Percentiles rank a stretch among this genome's conserved stretches.
These are phyloP conservation scores for Apostichopus californicus DNA, from an alignment of 35 echinoderm and acorn worm genomes.

Conservation along the genomic window DNA sequence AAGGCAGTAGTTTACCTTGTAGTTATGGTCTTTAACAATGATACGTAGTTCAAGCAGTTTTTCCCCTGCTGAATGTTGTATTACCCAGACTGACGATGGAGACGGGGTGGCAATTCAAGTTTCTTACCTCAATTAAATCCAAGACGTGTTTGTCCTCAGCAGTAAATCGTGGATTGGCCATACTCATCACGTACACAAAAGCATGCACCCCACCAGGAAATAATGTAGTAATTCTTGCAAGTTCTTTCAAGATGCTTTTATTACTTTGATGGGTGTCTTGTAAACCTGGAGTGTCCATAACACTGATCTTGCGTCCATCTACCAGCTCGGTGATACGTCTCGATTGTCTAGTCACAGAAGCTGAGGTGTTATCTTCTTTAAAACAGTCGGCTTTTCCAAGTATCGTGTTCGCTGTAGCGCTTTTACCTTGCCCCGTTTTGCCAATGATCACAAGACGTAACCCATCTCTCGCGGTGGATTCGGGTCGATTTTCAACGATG, in stretches of 20 bases:
- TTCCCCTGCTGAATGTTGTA: too few species aligned
- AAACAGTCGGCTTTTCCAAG: neutral
- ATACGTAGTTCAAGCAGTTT: too few species aligned
- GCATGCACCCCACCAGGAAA: constrained; percentile 4
- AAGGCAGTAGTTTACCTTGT: too few species aligned
- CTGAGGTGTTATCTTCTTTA: neutral
- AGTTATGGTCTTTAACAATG: too few species aligned
- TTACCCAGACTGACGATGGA: too few species aligned
- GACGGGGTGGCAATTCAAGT: too few species aligned
- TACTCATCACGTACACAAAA: constrained; percentile 33
- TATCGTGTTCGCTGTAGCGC: constrained; percentile 31
- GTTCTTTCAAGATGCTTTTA: neutral
- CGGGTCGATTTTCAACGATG: too few species aligned
- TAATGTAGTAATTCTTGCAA: neutral
- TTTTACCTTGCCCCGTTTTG: constrained; percentile 6
- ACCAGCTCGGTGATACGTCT: neutral
- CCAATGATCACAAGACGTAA: constrained; percentile 20
- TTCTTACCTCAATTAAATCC: constrained; percentile 8
- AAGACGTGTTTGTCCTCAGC: neutral
- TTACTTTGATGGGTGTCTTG: neutral
- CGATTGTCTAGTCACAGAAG: constrained; percentile 11
- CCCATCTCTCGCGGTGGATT: neutral
- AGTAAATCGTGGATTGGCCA: constrained; percentile 23
- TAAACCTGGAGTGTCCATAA: constrained; percentile 26
- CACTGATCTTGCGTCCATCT: constrained; percentile 4